Evolutionary conservation across 2,888 invertebrate genomes (phyloP).

Genomic region (Allophyes oxyacanthae): DNA sequence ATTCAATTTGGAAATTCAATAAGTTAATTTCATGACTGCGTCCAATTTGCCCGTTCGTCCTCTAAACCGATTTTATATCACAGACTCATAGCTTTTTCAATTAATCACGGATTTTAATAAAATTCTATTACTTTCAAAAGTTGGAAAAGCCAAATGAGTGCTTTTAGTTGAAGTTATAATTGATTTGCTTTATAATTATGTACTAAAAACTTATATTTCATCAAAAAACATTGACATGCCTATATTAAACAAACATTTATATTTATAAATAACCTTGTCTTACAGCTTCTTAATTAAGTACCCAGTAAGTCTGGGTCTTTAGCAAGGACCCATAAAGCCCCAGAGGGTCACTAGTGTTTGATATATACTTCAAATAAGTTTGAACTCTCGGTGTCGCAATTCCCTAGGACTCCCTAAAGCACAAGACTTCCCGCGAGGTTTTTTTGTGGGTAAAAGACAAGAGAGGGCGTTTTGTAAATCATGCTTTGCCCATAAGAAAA

Average conservation of each 20-base stretch:
- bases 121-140: constrained; percentile 11
- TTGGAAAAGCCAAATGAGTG: constrained; percentile 2
- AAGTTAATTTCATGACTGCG: background rate
- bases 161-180: constrained; percentile 14
- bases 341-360: too few relatives aligned
- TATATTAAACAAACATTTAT: too few relatives aligned
- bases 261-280: too few relatives aligned
- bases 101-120: constrained; percentile 17
- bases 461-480: too few relatives aligned
- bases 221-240: constrained; percentile 9
- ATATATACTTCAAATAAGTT: too few relatives aligned
- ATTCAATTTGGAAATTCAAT: constrained; percentile 1
- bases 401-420: too few relatives aligned
- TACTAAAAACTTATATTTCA: constrained; percentile 1
- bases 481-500: too few relatives aligned
- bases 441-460: too few relatives aligned
- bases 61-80: constrained; percentile 1
- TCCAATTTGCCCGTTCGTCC: background rate
- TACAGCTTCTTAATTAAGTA: background rate
- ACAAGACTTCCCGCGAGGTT: too few relatives aligned
- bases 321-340: too few relatives aligned
- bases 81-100: constrained; percentile 13
- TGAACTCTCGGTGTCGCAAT: too few relatives aligned
- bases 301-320: too few relatives aligned
- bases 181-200: constrained; percentile 11